Base-by-base conservation (phyloP, 2,113 vertebrate species). In the Raja brachyura region DNA sequence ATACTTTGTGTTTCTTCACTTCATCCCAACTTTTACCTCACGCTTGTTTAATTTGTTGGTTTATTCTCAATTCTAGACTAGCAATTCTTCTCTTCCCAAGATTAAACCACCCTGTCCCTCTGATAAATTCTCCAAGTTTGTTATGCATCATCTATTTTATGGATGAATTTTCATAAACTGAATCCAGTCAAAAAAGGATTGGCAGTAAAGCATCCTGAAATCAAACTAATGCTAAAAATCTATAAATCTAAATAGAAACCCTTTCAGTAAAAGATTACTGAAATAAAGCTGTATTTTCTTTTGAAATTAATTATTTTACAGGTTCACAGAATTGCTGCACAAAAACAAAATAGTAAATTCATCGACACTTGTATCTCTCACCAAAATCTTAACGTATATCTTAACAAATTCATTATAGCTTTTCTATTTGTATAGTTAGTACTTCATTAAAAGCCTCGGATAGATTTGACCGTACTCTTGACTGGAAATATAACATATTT, bases 341-440 rank as follows among this genome's bases (percentile, higher is more conserved):
- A 92, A 74, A 68, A 28, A 74, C 90, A 73, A 48, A 92, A 73
- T 25, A 13, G 73, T 28, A 74, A 92, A 92, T 73, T 92, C 90
- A 92, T 31, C 48, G 39, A 59, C 73, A 73, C 68, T 92, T 92
- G 31, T 73, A 92, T 92, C 68, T 68, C 68, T 92, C 90, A 73
- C 39, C 63, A 73, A 92, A 90, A 92, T 10, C 20, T 70, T 92
- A 92, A 92, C 68, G 54, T 92, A 92, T 73, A 92, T 68, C 73
- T 48, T 48, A 48, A 48, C 90, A 73, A 76, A 63, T 13, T 25
- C 39, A 73, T 73, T 77, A 75, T 94, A 33, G 54, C 39, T 48
- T 0, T 93, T 93, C 31, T 18, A 68, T 54, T 93, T 94, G 93
- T 95, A 95, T 93, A 94, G 94, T 93, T 95, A 95, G 94, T 93